phyloP scores from a whole-genome alignment of 1,140 invertebrate species.

The Colletes gigas region DNA sequence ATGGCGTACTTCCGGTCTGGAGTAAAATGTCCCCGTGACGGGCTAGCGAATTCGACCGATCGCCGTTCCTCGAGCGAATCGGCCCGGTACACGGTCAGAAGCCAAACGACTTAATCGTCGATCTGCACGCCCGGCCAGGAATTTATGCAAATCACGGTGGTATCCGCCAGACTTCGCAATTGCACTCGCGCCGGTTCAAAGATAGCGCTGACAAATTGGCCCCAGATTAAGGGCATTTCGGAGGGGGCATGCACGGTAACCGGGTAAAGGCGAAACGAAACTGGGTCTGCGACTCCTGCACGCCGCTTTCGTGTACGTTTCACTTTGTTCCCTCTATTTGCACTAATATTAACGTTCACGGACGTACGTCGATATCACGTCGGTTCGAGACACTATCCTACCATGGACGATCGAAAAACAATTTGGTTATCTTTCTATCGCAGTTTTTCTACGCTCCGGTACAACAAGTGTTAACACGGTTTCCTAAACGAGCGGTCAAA shows the following conservation, averaged over 20 bases:
- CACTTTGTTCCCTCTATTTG: not conserved
- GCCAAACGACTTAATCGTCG: slow-evolving; percentile 58
- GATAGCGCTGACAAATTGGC: slow-evolving; percentile 70
- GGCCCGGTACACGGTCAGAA: not conserved
- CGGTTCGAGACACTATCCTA: not conserved
- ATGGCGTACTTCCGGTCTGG: not conserved
- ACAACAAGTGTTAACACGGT: too few species aligned
- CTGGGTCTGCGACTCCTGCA: slow-evolving; percentile 64
- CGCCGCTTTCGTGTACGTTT: slow-evolving; percentile 19
- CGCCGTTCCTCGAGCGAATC: slow-evolving; percentile 20
- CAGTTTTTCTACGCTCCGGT: too few species aligned
- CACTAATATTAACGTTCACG: not conserved
- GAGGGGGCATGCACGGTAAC: slow-evolving; percentile 58
- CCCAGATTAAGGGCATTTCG: slow-evolving; percentile 67
- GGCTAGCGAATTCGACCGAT: slow-evolving; percentile 25
- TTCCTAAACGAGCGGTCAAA: too few species aligned
- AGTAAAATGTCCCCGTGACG: not conserved
- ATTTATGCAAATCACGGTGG: slow-evolving; percentile 44
- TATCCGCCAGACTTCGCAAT: slow-evolving; percentile 43
- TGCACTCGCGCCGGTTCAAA: slow-evolving; percentile 50
- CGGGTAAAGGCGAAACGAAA: slow-evolving; percentile 59
- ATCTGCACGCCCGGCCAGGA: slow-evolving; percentile 31
- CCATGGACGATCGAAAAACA: too few species aligned
- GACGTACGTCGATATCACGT: not conserved
- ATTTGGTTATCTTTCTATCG: too few species aligned